phyloP scores from a whole-genome alignment of 2,113 vertebrate genomes.

The Tenrec ecaudatus region DNA sequence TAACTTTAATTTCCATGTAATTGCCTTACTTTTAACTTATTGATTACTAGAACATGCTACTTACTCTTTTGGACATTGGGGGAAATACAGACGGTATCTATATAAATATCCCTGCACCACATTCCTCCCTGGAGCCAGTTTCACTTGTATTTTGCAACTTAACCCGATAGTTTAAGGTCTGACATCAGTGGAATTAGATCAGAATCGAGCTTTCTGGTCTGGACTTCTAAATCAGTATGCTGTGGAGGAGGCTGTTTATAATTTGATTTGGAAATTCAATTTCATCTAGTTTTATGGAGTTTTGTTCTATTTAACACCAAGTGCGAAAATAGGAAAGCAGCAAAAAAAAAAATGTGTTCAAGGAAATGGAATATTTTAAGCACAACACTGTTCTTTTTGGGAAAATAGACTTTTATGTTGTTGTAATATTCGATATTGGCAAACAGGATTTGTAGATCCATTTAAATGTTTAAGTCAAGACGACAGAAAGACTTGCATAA shows the following conservation, averaged over 20 bases:
- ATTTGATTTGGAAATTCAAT: conserved; percentile 76
- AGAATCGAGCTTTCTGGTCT: conserved; percentile 75
- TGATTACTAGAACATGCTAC: neutral
- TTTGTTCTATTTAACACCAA: conserved; percentile 45
- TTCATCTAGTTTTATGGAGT: conserved; percentile 54
- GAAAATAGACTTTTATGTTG: neutral
- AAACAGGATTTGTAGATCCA: neutral
- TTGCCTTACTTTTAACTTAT: neutral
- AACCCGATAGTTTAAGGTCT: neutral
- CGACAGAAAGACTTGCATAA: neutral
- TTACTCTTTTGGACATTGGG: neutral
- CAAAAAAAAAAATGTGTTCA: conserved; percentile 44
- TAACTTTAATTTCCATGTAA: neutral
- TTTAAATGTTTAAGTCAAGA: neutral
- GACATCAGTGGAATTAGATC: conserved; percentile 76
- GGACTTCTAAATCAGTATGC: conserved; percentile 65
- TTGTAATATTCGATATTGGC: neutral
- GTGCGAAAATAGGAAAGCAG: conserved; percentile 37
- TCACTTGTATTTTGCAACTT: neutral
- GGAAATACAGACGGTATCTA: neutral
- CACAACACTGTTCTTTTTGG: neutral
- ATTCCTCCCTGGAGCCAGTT: neutral
- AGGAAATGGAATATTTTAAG: conserved; percentile 53
- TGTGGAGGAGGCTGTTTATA: conserved; percentile 62
- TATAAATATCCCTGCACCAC: no score